Evolutionary conservation across 1,140 invertebrate species (phyloP).

Genomic region (Euwallacea fornicatus): DNA sequence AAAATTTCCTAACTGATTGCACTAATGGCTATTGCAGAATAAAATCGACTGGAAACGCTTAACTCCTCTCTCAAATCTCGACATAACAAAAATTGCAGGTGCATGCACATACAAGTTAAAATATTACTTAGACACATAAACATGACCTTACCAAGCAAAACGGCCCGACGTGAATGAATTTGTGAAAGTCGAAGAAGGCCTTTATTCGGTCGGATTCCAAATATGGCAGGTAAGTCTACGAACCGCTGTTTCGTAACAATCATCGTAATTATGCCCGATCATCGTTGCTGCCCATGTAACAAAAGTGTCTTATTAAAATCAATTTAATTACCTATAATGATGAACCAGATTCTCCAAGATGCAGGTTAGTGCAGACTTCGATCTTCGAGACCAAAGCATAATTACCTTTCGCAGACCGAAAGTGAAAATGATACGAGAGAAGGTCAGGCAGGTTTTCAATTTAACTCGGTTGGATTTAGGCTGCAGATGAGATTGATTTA

Average conservation of each 20-base stretch:
- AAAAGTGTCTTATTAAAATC: constrained; percentile 19
- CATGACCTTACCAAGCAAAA: not conserved
- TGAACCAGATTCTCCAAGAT: constrained; percentile 11
- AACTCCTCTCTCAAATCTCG: too few relatives aligned
- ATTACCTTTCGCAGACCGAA: not conserved
- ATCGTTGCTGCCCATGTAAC: constrained; percentile 1
- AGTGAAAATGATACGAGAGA: not conserved
- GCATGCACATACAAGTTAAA: not conserved
- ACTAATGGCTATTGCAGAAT: too few relatives aligned
- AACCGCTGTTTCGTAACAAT: constrained; percentile 14
- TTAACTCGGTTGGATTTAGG: too few relatives aligned
- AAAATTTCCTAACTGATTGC: too few relatives aligned
- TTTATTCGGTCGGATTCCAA: constrained; percentile 14
- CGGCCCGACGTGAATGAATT: constrained; percentile 16
- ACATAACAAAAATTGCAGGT: constrained; percentile 2
- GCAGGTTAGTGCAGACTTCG: constrained; percentile 1
- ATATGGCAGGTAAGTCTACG: constrained; percentile 4
- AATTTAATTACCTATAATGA: constrained; percentile 14
- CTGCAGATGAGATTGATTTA: too few relatives aligned
- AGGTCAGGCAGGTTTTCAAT: too few relatives aligned
- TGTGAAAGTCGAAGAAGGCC: constrained; percentile 11
- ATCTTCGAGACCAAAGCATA: not conserved
- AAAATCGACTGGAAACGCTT: too few relatives aligned
- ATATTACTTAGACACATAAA: not conserved
- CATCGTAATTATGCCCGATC: constrained; percentile 14